Evolutionary conservation across 1,140 invertebrate genomes (phyloP).

Genomic region (Hyposmocoma kahamanoa): DNA sequence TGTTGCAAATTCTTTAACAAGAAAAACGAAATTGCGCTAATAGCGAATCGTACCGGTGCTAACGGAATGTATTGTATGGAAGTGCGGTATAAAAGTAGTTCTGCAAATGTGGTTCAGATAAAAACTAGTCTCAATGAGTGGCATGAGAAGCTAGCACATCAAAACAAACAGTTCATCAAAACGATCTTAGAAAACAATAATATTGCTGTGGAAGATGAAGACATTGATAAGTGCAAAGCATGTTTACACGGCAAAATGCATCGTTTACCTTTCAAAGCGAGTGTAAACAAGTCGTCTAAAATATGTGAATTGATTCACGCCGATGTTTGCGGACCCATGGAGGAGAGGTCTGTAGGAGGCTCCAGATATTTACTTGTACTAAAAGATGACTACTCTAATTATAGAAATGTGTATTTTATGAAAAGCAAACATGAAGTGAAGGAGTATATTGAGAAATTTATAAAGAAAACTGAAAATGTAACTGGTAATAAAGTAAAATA

Average conservation of each 20-base stretch:
- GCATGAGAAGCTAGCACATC: not conserved
- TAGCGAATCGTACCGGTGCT: not conserved
- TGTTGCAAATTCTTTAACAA: not conserved
- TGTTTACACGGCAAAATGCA: not conserved
- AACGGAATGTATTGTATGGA: not conserved
- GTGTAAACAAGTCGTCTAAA: not conserved
- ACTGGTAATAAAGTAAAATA: conserved; percentile 29
- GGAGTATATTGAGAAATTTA: conserved; percentile 26
- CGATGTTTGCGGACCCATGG: conserved; percentile 55
- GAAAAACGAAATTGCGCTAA: not conserved
- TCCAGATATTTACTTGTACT: conserved; percentile 43
- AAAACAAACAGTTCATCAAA: not conserved
- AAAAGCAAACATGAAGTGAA: conserved; percentile 38
- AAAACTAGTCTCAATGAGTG: not conserved
- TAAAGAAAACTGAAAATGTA: conserved; percentile 28
- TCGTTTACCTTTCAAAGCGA: not conserved
- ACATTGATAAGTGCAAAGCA: not conserved
- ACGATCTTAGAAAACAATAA: not conserved
- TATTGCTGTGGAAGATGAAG: not conserved
- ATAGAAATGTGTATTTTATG: conserved; percentile 36
- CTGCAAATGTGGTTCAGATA: not conserved
- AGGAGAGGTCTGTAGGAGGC: conserved; percentile 34
- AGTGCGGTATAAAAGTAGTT: not conserved
- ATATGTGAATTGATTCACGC: not conserved
- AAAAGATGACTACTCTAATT: conserved; percentile 47